Evolutionary conservation across 2,888 invertebrate species (phyloP), one percentile per base, ranked within the genome.

Genomic region (Acrocera orbiculus): DNA sequence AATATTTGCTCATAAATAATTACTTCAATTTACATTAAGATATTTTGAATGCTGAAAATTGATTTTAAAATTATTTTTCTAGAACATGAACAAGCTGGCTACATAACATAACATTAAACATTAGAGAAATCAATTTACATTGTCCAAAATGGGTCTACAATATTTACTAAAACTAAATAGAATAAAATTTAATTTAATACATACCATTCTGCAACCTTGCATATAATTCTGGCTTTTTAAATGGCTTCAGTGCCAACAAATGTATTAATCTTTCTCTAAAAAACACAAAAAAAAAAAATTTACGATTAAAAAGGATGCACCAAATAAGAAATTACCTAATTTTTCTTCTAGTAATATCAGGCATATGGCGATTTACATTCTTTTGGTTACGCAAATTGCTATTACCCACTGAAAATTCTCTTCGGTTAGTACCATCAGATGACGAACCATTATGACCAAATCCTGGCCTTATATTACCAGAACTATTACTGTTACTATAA

Each of bases 191-290:
- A 25, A 1, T 13, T 11, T 6, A 28, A 22, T 29, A 64, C 69
- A 65, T 64, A 85, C 85, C 85, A 69, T 73, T 77, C 48, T 64
- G 70, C 48, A 93, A 68, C 51, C 86, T 76, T 47, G 76, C 66
- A 56, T 74, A 77, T 41, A 93, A 64, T 65, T 93, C 92, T 38
- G 83, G 83, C 66, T 87, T 92, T 65, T 90, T 93, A 64, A 79
- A 89, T 43, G 90, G 81, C 65, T 81, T 78, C 62, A 92, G 64
- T 47, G 92, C 93, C 62, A 93, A 69, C 58, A 92, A 70, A 61
- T 93, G 93, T 58, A 93, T 83, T 56, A 93, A 74, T 62, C 92
- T 76, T 66, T 92, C 92, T 62, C 89, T 35, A n/a, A 25, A 24
- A 14, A 25, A 27, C 22, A 37, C 38, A 36, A 30, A 34, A 40